Evolutionary conservation across 2,113 vertebrate species (phyloP), one percentile per base, ranked within the genome.

Genomic region (Struthio camelus): DNA sequence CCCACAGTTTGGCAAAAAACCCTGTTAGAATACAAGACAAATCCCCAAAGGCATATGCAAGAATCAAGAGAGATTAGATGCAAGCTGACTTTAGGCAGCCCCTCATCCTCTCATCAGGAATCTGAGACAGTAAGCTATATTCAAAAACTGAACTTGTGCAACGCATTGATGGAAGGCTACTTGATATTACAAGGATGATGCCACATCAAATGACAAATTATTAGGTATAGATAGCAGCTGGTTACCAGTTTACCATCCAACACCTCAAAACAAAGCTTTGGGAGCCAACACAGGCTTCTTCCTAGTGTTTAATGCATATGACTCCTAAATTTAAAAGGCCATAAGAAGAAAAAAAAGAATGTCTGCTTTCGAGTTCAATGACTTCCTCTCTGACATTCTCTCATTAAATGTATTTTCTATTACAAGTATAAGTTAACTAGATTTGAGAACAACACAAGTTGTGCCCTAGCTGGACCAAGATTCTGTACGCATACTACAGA

Each of bases 361-460:
- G 23, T 54, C 54, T 62, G 18, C 20, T 34, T 91, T 82, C 10
- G 70, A 91, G 23, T 83, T 88, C 80, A 38, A 66, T 24, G 24
- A 46, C 28, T 61, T 66, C 4, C 86, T 85, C 64, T 64, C 34
- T 70, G 36, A 62, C 40, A 44, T 46, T 54, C 15, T 92, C 9
- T 75, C 62, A 30, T 19, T 67, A 78, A 51, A 46, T 24, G 19
- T 1, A 59, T 54, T 94, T 90, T 54, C 56, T 51, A n/a, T 51
- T n/a, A n/a, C 34, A 51, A 71, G 48, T 50, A 30, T 6, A 80
- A 20, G 4, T 70, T 44, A 44, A n/a, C n/a, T 48, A 58, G 54
- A 80, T 84, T 86, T 93, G 65, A 84, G 48, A 88, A 86, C 28
- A 88, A 86, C 28, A 79, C 13, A 28, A 14, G 36, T 38, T 83